Evolutionary conservation across 2,113 vertebrate species (phyloP).

Genomic region (Oophaga pumilio): DNA sequence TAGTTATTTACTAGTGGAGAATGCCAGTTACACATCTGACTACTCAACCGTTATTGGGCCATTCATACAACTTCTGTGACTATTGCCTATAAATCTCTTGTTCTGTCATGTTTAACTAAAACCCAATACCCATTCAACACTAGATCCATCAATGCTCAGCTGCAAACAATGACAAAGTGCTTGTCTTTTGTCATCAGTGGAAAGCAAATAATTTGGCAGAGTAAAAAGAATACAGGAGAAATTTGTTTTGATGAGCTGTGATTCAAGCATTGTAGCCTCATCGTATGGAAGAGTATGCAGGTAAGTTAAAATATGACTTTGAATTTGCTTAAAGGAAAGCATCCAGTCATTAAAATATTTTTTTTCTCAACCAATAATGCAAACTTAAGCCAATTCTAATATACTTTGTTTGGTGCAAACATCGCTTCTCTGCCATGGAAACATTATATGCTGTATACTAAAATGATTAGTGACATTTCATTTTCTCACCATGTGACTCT

Average conservation of each 20-base stretch:
- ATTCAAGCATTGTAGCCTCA: conserved; percentile 38
- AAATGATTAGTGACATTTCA: no score
- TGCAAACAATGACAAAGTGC: conserved; percentile 87
- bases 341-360: no score
- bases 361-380: no score
- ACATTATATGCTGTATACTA: no score
- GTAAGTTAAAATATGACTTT: neutral
- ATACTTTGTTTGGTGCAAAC: no score
- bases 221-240: conserved; percentile 70
- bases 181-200: conserved; percentile 78
- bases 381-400: no score
- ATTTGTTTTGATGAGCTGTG: conserved; percentile 74
- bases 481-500: no score
- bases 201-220: conserved; percentile 73
- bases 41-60: conserved; percentile 74
- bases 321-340: neutral
- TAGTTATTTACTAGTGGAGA: conserved; percentile 67
- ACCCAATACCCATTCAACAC: conserved; percentile 89
- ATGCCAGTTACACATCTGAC: conserved; percentile 66
- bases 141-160: conserved; percentile 88
- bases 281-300: neutral
- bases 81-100: conserved; percentile 84
- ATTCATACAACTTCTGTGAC: conserved; percentile 78
- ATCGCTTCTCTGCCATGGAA: no score
- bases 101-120: conserved; percentile 85